Base-by-base conservation (phyloP, 53 echinoderm and acorn worm genomes). In the Holothuria leucospilota region DNA sequence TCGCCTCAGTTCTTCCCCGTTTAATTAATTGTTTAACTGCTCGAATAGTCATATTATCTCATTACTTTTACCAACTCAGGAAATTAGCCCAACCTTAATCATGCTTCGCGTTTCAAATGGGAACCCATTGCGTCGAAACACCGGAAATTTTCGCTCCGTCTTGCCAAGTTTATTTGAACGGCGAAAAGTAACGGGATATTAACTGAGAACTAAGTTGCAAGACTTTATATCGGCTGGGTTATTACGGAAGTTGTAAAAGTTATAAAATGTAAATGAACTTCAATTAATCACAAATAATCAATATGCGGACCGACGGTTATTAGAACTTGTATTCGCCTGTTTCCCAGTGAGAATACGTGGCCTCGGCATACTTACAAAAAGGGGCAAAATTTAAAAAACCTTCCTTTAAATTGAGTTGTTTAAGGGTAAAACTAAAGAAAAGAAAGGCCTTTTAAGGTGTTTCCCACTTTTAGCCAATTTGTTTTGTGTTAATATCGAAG, bases 101-200 rank as follows among this genome's bases (percentile, higher is more conserved):
- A 80, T 80, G 80, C 80, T 25, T 62, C 80, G 59, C 80, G 80
- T 80, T 80, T 80, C 80, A 80, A 80, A 80, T 80, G 80, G 80
- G 80, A 56, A 61, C 80, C 59, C 52, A 58, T 20, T 20, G 38
- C 80, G 59, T 51, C 80, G 56, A 38, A 80, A 38, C 59, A 80
- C 80, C 80, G 80, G 80, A 80, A 80, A 80, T 80, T 80, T 80
- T 80, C 80, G 80, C 62, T 80, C 80, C 80, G 80, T 80, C 80
- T 60, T 80, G 80, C 80, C 59, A 80, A 28, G 59, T 80, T 80
- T 80, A 29, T 80, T 80, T 80, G 80, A 59, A 80, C 80, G 56
- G 59, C 14, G 59, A 60, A 61, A 58, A 34, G 80, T 80, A 80
- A 80, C 80, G 80, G 80, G 80, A 80, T 80, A 80, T 80, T 80